Evolutionary conservation across 2,888 invertebrate genomes (phyloP), one percentile per base, ranked within the genome.

Genomic region (Calliscelio sp.): DNA sequence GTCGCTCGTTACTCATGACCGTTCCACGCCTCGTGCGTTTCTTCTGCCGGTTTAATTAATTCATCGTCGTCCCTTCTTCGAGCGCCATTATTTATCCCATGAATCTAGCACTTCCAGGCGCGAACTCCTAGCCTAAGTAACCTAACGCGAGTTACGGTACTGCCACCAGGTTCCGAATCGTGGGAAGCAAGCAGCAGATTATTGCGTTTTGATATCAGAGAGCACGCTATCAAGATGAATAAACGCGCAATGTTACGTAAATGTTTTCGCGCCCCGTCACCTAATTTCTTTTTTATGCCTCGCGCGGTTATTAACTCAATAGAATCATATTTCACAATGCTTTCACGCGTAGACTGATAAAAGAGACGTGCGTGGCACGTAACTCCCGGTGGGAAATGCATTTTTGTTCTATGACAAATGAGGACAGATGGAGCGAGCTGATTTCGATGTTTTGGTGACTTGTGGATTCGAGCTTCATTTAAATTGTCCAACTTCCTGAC

Each of bases 41-140:
- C 78, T 83, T 83, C 38, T 66, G 61, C 79, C 49, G 65, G n/a
- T 79, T 83, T 79, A 83, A 83, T 83, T 83, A 79, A 83, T 83
- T 79, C 80, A 77, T 84, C 84, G 74, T 84, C 83, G 71, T 53
- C 71, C 18, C 20, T 68, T 70, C 65, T n/a, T 68, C 20, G 73
- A 61, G 61, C 73, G 49, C 65, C 55, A 83, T 84, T 84, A 80
- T 71, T 70, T 71, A 84, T 84, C 77, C 70, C 65, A 53, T 18
- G 59, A 70, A 79, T 84, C 75, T 65, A 80, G 38, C 80, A 80
- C 80, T 84, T 84, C 75, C 80, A 84, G 66, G 74, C 65, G 79
- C 70, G 75, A 79, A 77, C 81, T 68, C 77, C 61, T 55, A 68
- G 53, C 44, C 68, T 71, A 61, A 73, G 71, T 41, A 81, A 70